A percentile compares a stretch with the other conserved stretches of the same genome.
Evolutionary conservation across 2,113 vertebrate genomes (phyloP).

Genomic region (Mormoops blainvillei): DNA sequence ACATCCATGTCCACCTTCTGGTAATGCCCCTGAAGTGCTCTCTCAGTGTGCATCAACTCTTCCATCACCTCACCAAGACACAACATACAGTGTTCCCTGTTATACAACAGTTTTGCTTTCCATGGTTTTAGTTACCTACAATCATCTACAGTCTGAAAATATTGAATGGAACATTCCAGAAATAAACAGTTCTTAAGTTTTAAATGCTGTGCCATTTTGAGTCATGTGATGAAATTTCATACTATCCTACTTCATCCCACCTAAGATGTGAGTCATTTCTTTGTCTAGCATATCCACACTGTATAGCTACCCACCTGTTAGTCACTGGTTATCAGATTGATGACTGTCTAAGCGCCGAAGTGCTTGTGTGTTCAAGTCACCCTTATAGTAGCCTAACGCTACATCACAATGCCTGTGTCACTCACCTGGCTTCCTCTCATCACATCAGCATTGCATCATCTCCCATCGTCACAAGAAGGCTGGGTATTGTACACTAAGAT

Average conservation of each 20-base stretch:
- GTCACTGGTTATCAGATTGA: background rate
- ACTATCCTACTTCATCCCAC: background rate
- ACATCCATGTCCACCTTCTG: background rate
- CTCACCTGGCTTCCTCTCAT: background rate
- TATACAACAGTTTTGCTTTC: background rate
- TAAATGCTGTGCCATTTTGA: background rate
- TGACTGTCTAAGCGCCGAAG: background rate
- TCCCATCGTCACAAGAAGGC: background rate
- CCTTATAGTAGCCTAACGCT: background rate
- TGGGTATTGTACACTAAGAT: no score
- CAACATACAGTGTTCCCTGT: background rate
- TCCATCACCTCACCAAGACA: background rate
- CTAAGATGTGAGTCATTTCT: background rate
- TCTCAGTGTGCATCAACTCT: accelerated
- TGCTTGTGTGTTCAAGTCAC: background rate
- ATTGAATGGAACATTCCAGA: background rate
- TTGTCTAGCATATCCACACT: background rate
- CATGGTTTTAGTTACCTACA: background rate
- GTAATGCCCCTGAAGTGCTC: background rate
- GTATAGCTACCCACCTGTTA: no score
- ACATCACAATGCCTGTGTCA: background rate
- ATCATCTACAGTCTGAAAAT: background rate
- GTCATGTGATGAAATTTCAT: background rate
- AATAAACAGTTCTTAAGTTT: background rate
- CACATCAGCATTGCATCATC: no score